These are phyloP conservation scores for Hyaena hyaena DNA, from an alignment of 2,113 vertebrate genomes.

Conservation along the genomic window DNA sequence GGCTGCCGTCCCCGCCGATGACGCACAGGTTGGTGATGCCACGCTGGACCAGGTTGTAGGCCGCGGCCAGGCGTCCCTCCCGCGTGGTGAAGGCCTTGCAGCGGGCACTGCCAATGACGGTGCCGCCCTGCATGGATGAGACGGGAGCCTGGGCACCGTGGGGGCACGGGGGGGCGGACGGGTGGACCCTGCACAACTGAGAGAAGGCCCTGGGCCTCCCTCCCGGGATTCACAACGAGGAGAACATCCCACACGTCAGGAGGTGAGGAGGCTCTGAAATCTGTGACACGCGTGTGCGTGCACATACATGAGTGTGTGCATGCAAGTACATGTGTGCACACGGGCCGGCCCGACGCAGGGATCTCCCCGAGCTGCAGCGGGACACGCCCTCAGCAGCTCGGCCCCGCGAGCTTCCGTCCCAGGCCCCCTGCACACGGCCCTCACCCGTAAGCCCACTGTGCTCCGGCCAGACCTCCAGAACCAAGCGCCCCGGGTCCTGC, in stretches of 20 bases:
- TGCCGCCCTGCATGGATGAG: conserved; percentile 89
- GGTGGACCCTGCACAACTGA: background rate
- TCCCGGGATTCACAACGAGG: accelerated
- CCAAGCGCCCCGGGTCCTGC: too few relatives aligned
- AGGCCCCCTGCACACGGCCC: background rate
- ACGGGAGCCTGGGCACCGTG: accelerated
- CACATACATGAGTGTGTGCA: accelerated
- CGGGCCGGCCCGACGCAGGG: accelerated
- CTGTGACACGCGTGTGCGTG: background rate
- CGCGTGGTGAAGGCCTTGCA: conserved; percentile 94
- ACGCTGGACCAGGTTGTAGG: conserved; percentile 93
- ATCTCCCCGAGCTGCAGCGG: too few relatives aligned
- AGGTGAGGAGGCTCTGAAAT: background rate
- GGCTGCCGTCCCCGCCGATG: conserved; percentile 96
- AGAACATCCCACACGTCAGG: background rate
- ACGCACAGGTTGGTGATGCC: conserved; percentile 97
- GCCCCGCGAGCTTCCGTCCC: background rate
- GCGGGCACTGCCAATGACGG: conserved; percentile 94
- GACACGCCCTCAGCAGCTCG: too few relatives aligned
- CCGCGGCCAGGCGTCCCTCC: conserved; percentile 90
- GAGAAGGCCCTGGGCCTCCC: background rate
- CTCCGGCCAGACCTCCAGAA: background rate
- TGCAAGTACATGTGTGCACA: accelerated
- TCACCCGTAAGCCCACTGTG: too few relatives aligned
- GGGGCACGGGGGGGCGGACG: background rate